phyloP scores from a whole-genome alignment of 2,888 invertebrate genomes.

The Arrhopalites spinosus region DNA sequence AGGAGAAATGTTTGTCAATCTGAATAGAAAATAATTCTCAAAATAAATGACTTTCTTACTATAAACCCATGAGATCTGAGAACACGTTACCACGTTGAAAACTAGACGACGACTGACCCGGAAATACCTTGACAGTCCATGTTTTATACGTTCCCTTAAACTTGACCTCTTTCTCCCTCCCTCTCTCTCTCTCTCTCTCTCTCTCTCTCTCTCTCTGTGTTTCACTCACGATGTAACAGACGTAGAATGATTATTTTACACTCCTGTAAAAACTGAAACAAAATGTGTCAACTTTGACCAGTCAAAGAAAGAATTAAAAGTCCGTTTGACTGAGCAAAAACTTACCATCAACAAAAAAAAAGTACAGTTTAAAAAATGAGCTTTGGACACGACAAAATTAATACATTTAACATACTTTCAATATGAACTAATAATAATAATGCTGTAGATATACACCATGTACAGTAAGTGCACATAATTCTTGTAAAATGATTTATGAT shows the following conservation, averaged over 20 bases:
- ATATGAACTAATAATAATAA: no score
- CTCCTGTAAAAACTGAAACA: background rate
- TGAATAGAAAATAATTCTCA: no score
- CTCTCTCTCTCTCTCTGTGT: background rate
- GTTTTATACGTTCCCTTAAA: constrained; percentile 26
- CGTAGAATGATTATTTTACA: background rate
- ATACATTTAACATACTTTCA: no score
- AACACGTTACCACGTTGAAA: background rate
- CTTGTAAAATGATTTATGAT: background rate
- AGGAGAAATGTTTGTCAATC: no score
- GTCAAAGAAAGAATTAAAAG: no score
- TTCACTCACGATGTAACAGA: background rate
- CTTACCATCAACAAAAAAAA: no score
- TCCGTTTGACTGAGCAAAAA: no score
- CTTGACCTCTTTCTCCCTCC: constrained; percentile 31
- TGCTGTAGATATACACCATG: background rate
- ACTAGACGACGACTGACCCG: constrained; percentile 8
- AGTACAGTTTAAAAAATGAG: no score
- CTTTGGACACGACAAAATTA: no score
- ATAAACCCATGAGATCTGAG: background rate
- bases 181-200: background rate
- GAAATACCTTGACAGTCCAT: background rate
- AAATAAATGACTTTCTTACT: background rate
- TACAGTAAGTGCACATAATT: background rate
- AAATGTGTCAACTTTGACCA: no score